phyloP scores from a whole-genome alignment of 2,888 invertebrate species.

The Sarcophaga rosellei region DNA sequence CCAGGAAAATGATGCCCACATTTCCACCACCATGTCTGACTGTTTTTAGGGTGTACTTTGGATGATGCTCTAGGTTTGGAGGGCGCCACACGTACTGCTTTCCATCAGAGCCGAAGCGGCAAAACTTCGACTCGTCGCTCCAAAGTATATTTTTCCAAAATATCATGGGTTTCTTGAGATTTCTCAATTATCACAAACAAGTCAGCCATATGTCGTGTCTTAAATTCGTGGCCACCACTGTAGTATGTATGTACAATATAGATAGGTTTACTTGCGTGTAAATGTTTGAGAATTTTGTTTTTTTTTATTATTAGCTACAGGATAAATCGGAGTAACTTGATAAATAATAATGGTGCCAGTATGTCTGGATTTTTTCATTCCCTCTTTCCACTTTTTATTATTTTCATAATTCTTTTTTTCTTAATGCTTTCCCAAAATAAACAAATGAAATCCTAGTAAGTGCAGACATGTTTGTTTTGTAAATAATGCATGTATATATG shows the following conservation, averaged over 20 bases:
- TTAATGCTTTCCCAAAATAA: neutral
- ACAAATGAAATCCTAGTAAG: constrained; percentile 5
- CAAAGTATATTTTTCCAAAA: too few species aligned
- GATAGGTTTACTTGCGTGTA: constrained; percentile 14
- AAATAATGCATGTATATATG: neutral
- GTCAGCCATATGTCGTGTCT: too few species aligned
- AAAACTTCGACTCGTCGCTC: too few species aligned
- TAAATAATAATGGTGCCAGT: constrained; percentile 70
- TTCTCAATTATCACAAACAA: too few species aligned
- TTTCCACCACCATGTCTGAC: too few species aligned
- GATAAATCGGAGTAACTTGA: constrained; percentile 48
- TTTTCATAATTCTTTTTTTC: neutral
- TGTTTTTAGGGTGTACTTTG: too few species aligned
- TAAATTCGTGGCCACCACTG: too few species aligned
- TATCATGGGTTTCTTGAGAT: too few species aligned
- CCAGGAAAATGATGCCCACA: too few species aligned
- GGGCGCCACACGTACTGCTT: too few species aligned
- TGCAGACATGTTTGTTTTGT: constrained; percentile 15
- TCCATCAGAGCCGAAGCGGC: too few species aligned
- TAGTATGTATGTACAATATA: neutral
- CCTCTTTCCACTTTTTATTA: neutral
- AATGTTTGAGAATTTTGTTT: constrained; percentile 24
- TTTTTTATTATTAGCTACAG: constrained; percentile 29
- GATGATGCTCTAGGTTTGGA: too few species aligned
- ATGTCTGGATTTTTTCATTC: constrained; percentile 67